Base-by-base conservation (phyloP, 1,140 invertebrate species). In the Drosophila obscura region DNA sequence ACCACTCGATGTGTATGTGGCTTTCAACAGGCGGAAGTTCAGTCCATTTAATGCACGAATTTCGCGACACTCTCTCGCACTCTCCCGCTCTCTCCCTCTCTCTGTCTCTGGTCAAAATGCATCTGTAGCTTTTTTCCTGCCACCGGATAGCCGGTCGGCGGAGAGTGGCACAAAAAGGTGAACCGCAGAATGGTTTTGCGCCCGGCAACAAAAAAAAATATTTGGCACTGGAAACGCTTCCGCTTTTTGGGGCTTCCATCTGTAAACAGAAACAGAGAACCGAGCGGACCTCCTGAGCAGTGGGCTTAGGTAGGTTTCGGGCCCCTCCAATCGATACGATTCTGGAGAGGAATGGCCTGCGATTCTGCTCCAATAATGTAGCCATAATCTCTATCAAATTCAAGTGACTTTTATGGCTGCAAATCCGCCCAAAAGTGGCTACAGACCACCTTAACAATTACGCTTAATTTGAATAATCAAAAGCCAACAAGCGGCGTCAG, bases 31-130 rank as follows among this genome's bases (percentile, higher is more conserved):
- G 72, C 85, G 85, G 85, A 90, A 90, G 85, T 90, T 61, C 85
- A 90, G 77, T 90, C 85, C 85, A 90, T 89, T 89, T 88, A 87
- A 83, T 82, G 79, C 72, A 88, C 82, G 82, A 87, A 87, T 87
- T 87, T 87, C 83, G 83, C 82, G 83, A 74, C 82, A 87, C 82
- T 79, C 81, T 71, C 64, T 58, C 56, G 63, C 83, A 77, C 55
- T 63, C 55, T 62, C 52, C 31, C 28, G 63, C 83, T 73, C 55
- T 60, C 55, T 62, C 52, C 31, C 28, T 19, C 19, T 1, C 19
- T 19, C 19, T 19, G 1, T 19, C 19, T 1, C 19, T 19, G 19
- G 19, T 19, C 19, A 19, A 31, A 55, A 24, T 44, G 24, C 28
- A 22, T 28, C 49, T 41, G 19, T 55, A 15, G 45, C 39, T 64